Percentiles rank a stretch among this genome's conserved stretches.
Conservation (phyloP, 1,140 invertebrate genomes). For the Ptiloglossa arizonensis region DNA sequence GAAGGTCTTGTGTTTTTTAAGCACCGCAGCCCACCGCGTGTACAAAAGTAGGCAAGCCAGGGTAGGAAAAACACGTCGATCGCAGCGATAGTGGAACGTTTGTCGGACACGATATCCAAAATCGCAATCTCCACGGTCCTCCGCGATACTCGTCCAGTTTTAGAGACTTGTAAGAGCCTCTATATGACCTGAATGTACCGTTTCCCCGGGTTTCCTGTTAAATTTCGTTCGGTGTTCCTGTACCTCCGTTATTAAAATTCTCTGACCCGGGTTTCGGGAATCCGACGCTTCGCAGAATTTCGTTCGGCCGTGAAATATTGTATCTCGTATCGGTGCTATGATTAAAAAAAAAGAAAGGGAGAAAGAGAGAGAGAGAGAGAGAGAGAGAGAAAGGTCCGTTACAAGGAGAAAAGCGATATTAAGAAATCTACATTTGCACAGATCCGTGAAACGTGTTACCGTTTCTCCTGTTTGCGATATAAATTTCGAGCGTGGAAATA, state of each 20-base stretch:
- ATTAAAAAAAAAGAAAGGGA: not conserved
- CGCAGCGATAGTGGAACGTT: constrained; percentile 27
- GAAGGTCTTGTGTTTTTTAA: not conserved
- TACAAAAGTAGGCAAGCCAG: no score
- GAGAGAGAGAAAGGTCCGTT: no score
- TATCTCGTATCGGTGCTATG: not conserved
- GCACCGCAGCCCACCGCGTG: no score
- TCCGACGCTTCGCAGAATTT: constrained; percentile 19
- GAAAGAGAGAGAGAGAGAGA: no score
- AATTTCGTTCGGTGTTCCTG: constrained; percentile 31
- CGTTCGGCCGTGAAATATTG: not conserved
- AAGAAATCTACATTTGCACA: not conserved
- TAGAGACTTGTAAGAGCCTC: constrained; percentile 44
- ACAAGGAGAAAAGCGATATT: constrained; percentile 10
- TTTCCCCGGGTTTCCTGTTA: constrained; percentile 16
- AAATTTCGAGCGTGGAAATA: no score
- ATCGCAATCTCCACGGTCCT: constrained; percentile 57
- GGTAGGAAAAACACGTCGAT: not conserved
- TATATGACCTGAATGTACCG: constrained; percentile 27
- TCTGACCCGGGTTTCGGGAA: not conserved
- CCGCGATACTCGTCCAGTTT: constrained; percentile 50
- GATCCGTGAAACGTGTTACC: not conserved
- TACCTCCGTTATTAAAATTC: constrained; percentile 55
- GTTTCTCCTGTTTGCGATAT: not conserved
- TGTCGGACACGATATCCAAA: constrained; percentile 50